Evolutionary conservation across 2,113 vertebrate genomes (phyloP), one percentile per base, ranked within the genome.

Genomic region (Myodes glareolus): DNA sequence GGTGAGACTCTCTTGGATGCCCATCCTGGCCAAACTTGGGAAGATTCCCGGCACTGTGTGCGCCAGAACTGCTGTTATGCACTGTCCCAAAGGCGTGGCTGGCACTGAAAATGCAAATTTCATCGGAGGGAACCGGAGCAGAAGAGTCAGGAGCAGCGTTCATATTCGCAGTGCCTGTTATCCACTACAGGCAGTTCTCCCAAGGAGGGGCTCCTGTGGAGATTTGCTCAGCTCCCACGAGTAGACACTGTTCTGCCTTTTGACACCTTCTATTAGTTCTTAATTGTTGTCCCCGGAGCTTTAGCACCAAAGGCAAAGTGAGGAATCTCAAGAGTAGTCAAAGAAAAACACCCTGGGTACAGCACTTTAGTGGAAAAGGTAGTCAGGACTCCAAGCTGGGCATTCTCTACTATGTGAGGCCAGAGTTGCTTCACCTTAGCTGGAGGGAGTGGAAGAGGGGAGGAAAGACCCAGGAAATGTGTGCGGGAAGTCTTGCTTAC

Each of bases 91-190:
- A 75, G 61, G 61, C 4, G 2, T 45, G 17, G 27, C 73, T 0
- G 12, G 21, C 68, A 9, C 3, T 6, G 10, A 31, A 31, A 68
- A 52, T 31, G 17, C 67, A 65, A 73, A 47, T 91, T 36, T 63
- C 0, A 23, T 50, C 2, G 0, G 2, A 8, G 0, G 5, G 39
- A 21, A n/a, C 52, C 1, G 0, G 0, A 86, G 33, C 68, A 12
- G 23, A 3, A 2, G 21, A 0, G 29, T 45, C 25, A 0, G 0
- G 3, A 39, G 45, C n/a, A 33, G 27, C 39, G 11, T 50, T 47
- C 4, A 0, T 0, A 1, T 42, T 47, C 3, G 3, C 13, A 7
- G 0, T 17, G 58, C 45, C 4, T 0, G 2, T 1, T 16, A 2
- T 82, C 31, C 29, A 50, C 19, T 11, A 67, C 3, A 80, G 77